Base-by-base conservation (phyloP, 2,113 vertebrate species). In the Zonotrichia leucophrys region DNA sequence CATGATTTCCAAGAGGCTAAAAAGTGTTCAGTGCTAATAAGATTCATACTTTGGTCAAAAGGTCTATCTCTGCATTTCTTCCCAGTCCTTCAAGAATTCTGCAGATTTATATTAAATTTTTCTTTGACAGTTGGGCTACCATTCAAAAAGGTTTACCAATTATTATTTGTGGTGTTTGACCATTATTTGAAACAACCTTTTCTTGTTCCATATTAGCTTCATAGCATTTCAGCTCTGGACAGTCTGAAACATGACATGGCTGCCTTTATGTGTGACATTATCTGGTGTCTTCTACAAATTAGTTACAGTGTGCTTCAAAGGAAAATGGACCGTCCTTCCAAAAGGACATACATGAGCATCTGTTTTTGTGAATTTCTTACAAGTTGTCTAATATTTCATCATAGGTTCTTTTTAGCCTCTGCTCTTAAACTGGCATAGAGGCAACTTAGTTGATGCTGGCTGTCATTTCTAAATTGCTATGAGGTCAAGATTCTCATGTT, bases 361-460 rank as follows among this genome's bases (percentile, higher is more conserved):
- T 88, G 83, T 7, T 90, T 95, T 95, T 89, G 44, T 92, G 56
- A 94, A 92, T 89, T 95, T 95, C 91, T 94, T 72, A 56, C 73
- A 70, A 94, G 95, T 93, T 94, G 89, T 93, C 91, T 96, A 90
- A 90, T 92, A 96, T 96, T 94, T 95, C 91, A 93, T 89, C 81
- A 78, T 27, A 78, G 28, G n/a, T 90, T 90, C 87, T 93, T 96
- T 96, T 86, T 94, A 94, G 50, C 39, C 41, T 31, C 42, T 64
- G 56, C 73, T 94, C 88, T 88, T 86, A 80, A 91, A 75, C 27
- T 76, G 86, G 66, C 46, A 31, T 56, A 64, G 69, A 92, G 30
- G 53, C 69, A 93, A 41, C 37, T 63, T 83, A 58, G 41, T 73
- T 84, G 89, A 82, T 90, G 62, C 44, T 16, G 80, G 90, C 90